Evolutionary conservation across 2,888 invertebrate species (phyloP), one percentile per base, ranked within the genome.

Genomic region (Nebria salina): DNA sequence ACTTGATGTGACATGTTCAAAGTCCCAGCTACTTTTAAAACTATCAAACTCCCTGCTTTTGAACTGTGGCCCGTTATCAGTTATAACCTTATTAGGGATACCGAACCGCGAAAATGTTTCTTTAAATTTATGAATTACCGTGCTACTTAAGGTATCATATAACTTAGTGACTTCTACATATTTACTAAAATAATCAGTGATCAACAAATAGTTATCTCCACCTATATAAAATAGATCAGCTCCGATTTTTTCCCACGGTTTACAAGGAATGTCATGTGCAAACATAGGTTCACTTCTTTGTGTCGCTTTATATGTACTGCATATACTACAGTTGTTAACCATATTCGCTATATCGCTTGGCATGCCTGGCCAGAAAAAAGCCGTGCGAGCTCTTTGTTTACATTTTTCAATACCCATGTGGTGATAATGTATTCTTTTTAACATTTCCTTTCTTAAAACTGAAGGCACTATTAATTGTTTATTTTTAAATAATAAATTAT

Each of bases 31-130:
- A 34, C 72, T 81, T n/a, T 77, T 54, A 82, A 85, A 84, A 25
- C 78, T n/a, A 43, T 80, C 34, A 78, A 84, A 83, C 68, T 80
- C 43, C 15, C 72, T 34, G 13, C 81, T 78, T n/a, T 82, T 74
- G 68, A 83, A 85, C 79, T 85, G 83, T 77, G 83, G 77, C n/a
- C 84, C 83, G 20, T 83, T 82, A 70, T 85, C 85, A 11, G 82
- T 76, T 66, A 82, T 81, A 11, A 85, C 25, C 20, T 76, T 81
- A 66, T 82, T 41, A 13, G 84, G 84, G 66, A 84, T 84, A 1
- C 84, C 84, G 68, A 83, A 84, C 25, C 77, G 25, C 13, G 82
- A 64, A 82, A 83, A 83, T 20, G 82, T 82, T 34, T 26, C 41
- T 76, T 83, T 83, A n/a, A 83, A 25, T 20, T 54, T 20, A 64